Conservation (phyloP, 2,113 vertebrate species). For the Eulemur rufifrons region DNA sequence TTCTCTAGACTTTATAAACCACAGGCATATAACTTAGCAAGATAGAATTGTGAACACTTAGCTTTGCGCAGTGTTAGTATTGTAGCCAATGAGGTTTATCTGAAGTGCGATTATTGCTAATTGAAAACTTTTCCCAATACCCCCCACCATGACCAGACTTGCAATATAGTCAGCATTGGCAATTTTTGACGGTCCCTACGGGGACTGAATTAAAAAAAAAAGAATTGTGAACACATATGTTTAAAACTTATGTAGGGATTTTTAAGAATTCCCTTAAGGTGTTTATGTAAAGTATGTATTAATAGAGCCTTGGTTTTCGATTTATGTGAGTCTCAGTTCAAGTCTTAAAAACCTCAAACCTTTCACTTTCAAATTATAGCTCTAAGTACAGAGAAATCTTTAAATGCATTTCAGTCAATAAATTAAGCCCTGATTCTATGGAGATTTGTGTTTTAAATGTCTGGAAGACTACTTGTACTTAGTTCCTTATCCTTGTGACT, state of each 20-base stretch:
- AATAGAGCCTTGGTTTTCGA: not conserved
- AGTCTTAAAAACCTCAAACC: not conserved
- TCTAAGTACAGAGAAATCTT: constrained; percentile 15
- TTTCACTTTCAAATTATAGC: not conserved
- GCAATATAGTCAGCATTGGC: too few relatives aligned
- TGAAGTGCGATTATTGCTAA: too few relatives aligned
- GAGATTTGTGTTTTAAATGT: constrained; percentile 25
- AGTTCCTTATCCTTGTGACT: not conserved
- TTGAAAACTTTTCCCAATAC: too few relatives aligned
- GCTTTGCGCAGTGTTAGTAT: too few relatives aligned
- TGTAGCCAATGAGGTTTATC: too few relatives aligned
- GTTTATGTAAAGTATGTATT: constrained; percentile 13
- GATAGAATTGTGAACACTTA: not conserved
- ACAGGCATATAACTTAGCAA: not conserved
- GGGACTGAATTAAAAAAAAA: too few relatives aligned
- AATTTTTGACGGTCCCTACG: too few relatives aligned
- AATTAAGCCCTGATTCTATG: not conserved
- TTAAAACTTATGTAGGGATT: not conserved
- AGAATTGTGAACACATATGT: not conserved
- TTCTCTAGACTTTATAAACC: constrained; percentile 2
- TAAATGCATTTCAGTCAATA: not conserved
- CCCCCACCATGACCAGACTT: too few relatives aligned
- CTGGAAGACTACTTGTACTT: not conserved
- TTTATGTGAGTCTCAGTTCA: constrained; percentile 6
- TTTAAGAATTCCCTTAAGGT: constrained; percentile 23